A percentile compares a stretch with the other conserved stretches of the same genome.
Evolutionary conservation across 1,140 invertebrate genomes (phyloP).

Genomic region (Samia ricini): DNA sequence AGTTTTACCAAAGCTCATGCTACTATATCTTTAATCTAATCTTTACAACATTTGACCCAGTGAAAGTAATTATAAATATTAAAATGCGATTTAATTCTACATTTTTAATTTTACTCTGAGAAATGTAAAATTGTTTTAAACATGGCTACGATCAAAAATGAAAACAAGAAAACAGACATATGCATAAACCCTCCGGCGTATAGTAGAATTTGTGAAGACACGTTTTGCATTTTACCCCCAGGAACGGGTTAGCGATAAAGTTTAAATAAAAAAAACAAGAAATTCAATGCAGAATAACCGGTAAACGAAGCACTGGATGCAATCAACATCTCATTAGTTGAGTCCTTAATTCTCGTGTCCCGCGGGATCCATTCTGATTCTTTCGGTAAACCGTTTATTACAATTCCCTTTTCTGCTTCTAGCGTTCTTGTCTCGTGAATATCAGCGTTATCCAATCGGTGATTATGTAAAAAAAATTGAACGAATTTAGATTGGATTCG

Average conservation of each 20-base stretch:
- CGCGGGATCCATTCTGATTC: conserved; percentile 42
- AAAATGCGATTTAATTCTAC: not conserved
- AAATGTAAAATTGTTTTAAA: not conserved
- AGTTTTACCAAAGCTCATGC: too few relatives aligned
- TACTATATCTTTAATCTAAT: too few relatives aligned
- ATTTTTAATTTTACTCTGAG: not conserved
- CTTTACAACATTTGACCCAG: too few relatives aligned
- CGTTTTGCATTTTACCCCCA: conserved; percentile 57
- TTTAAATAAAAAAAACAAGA: conserved; percentile 30
- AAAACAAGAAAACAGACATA: conserved; percentile 38
- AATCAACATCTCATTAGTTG: conserved; percentile 72
- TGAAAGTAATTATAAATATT: too few relatives aligned
- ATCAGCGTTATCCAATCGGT: conserved; percentile 15
- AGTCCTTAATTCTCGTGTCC: conserved; percentile 59
- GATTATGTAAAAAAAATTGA: conserved; percentile 33
- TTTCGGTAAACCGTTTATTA: conserved; percentile 62
- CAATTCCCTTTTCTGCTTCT: conserved; percentile 33
- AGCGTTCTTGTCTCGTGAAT: conserved; percentile 41
- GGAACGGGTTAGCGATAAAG: conserved; percentile 20
- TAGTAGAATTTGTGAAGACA: conserved; percentile 54
- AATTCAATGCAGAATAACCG: conserved; percentile 51
- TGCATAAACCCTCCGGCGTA: conserved; percentile 51
- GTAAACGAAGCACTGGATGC: conserved; percentile 51
- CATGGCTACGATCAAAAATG: not conserved
- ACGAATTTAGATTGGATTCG: conserved; percentile 40